Evolutionary conservation across 2,797 vertebrate genomes (phyloP).

Genomic region (Enteromius trimaculatus): DNA sequence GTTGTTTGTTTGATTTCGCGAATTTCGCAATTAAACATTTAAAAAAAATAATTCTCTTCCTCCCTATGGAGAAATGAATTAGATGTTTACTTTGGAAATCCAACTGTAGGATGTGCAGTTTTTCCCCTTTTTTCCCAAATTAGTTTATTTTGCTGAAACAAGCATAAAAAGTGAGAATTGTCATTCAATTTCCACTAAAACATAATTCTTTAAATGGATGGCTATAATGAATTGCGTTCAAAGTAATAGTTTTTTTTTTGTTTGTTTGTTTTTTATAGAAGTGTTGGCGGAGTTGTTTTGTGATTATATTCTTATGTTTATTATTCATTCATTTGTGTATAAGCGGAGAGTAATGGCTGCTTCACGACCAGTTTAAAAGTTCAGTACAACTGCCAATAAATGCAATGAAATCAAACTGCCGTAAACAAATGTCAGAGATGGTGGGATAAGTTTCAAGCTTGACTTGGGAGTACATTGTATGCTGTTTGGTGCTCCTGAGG

Average conservation of each 20-base stretch:
- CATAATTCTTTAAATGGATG: neutral
- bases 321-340: neutral
- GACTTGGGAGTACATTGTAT: slow-evolving; percentile 2
- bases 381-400: neutral
- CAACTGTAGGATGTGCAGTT: neutral
- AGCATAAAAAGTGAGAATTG: no score
- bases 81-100: slow-evolving; percentile 1
- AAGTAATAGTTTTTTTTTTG: neutral
- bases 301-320: neutral
- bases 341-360: neutral
- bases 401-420: neutral
- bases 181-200: neutral
- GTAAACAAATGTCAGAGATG: neutral
- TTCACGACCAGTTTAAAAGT: neutral
- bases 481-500: neutral
- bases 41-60: neutral
- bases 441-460: neutral
- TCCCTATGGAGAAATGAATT: neutral
- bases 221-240: neutral
- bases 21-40: neutral
- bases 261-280: neutral
- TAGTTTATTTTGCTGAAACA: neutral
- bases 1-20: neutral
- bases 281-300: neutral
- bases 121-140: neutral